These are phyloP conservation scores for Harlomillsia oculata DNA, from an alignment of 1,140 invertebrate genomes.

Conservation along the genomic window DNA sequence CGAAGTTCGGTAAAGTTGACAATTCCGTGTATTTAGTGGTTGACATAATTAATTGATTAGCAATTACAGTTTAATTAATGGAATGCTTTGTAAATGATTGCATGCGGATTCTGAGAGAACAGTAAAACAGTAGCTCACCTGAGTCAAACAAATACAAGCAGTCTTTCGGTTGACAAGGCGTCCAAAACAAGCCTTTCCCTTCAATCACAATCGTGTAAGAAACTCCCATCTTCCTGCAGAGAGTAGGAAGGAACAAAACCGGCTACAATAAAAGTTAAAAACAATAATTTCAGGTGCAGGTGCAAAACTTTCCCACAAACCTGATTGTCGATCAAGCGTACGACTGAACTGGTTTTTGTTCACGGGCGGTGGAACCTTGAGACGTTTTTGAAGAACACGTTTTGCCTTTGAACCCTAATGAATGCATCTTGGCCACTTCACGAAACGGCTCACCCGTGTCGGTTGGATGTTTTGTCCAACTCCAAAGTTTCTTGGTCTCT, in stretches of 20 bases:
- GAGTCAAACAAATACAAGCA: conserved; percentile 72
- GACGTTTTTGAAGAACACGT: conserved; percentile 84
- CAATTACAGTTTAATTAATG: too few species aligned
- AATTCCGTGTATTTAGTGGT: too few species aligned
- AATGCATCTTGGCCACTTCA: conserved; percentile 99
- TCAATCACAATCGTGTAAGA: conserved; percentile 98
- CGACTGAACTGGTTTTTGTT: conserved; percentile 96
- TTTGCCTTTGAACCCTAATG: conserved; percentile 96
- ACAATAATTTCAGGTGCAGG: conserved; percentile 56
- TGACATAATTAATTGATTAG: too few species aligned
- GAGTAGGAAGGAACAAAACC: conserved; percentile 89
- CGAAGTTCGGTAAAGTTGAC: too few species aligned
- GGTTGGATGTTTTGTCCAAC: conserved; percentile 99
- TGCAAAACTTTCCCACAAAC: conserved; percentile 45
- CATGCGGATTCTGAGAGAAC: too few species aligned
- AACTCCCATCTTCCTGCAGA: conserved; percentile 99
- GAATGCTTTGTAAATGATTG: too few species aligned
- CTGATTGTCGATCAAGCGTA: conserved; percentile 83
- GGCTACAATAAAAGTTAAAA: conserved; percentile 62
- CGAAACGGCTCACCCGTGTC: conserved; percentile 88
- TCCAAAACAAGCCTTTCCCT: conserved; percentile 91
- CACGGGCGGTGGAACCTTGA: conserved; percentile 98
- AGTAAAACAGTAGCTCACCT: too few species aligned
- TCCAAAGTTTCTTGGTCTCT: conserved; percentile 92
- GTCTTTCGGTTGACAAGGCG: conserved; percentile 87